These are phyloP conservation scores for Poecilia latipinna DNA, from an alignment of 2,113 vertebrate genomes.

Conservation along the genomic window DNA sequence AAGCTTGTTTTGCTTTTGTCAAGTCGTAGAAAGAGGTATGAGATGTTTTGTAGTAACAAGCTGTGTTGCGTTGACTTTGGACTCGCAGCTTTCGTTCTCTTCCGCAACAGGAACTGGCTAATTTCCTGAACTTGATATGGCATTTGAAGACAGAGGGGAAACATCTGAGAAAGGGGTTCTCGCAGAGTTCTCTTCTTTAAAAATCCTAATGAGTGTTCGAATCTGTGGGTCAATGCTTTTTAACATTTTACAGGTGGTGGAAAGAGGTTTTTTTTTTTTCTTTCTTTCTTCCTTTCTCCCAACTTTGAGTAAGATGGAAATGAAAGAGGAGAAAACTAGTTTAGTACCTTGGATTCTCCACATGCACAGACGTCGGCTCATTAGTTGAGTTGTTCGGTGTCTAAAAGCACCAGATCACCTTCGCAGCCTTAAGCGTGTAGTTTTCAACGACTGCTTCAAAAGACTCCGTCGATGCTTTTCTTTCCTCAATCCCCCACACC, in stretches of 20 bases:
- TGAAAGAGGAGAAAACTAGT: conserved; percentile 35
- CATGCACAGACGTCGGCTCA: conserved; percentile 28
- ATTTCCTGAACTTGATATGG: conserved; percentile 81
- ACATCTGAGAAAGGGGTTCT: conserved; percentile 70
- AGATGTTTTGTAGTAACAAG: conserved; percentile 35
- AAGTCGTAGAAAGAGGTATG: conserved; percentile 30
- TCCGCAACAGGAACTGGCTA: conserved; percentile 80
- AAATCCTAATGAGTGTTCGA: conserved; percentile 69
- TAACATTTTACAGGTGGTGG: conserved; percentile 74
- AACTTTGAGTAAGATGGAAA: conserved; percentile 56
- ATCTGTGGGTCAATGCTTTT: conserved; percentile 64
- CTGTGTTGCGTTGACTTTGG: conserved; percentile 39
- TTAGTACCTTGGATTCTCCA: conserved; percentile 21
- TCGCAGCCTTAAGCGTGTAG: conserved; percentile 1
- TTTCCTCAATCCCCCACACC: neutral
- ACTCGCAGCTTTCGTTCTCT: conserved; percentile 52
- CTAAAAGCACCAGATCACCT: conserved; percentile 15
- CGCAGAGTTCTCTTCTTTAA: conserved; percentile 57
- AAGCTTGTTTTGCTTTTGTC: neutral
- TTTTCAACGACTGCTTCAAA: conserved; percentile 20
- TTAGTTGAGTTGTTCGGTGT: conserved; percentile 30
- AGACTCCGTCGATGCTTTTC: conserved; percentile 25
- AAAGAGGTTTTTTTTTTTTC: conserved; percentile 19
- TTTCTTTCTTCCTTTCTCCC: conserved; percentile 9
- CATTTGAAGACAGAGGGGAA: conserved; percentile 65